phyloP scores from a whole-genome alignment of 2,888 invertebrate species.

The Philereme transversata region DNA sequence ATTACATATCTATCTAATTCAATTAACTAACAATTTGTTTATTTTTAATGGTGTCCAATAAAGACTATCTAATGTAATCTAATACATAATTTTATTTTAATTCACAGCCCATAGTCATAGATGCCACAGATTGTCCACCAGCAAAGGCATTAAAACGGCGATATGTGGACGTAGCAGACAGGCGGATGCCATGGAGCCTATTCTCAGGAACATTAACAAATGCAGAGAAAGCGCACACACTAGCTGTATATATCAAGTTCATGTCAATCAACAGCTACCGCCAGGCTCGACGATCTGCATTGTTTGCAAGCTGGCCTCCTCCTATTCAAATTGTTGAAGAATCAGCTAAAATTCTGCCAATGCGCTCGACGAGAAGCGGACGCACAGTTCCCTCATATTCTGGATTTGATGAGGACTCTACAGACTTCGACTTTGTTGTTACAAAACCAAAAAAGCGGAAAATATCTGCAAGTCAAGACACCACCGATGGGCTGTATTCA shows the following conservation, averaged over 20 bases:
- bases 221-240: slow-evolving; percentile 69
- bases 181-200: slow-evolving; percentile 77
- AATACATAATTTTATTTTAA: background rate
- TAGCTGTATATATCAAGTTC: slow-evolving; percentile 74
- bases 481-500: slow-evolving; percentile 55
- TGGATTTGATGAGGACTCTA: slow-evolving; percentile 75
- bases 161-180: slow-evolving; percentile 69
- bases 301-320: slow-evolving; percentile 71
- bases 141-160: slow-evolving; percentile 66
- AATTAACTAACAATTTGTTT: too few species aligned
- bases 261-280: slow-evolving; percentile 74
- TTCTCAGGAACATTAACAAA: slow-evolving; percentile 63
- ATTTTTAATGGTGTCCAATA: too few species aligned
- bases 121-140: slow-evolving; percentile 37
- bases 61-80: background rate
- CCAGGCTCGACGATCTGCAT: slow-evolving; percentile 67
- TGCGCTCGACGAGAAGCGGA: slow-evolving; percentile 74
- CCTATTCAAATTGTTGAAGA: slow-evolving; percentile 75
- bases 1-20: too few species aligned
- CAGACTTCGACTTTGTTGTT: slow-evolving; percentile 70
- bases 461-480: slow-evolving; percentile 59
- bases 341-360: slow-evolving; percentile 63
- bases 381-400: slow-evolving; percentile 72
- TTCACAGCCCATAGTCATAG: slow-evolving; percentile 23
- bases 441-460: slow-evolving; percentile 73